Base-by-base conservation (phyloP, 2,888 invertebrate species). In the Metellina segmentata region DNA sequence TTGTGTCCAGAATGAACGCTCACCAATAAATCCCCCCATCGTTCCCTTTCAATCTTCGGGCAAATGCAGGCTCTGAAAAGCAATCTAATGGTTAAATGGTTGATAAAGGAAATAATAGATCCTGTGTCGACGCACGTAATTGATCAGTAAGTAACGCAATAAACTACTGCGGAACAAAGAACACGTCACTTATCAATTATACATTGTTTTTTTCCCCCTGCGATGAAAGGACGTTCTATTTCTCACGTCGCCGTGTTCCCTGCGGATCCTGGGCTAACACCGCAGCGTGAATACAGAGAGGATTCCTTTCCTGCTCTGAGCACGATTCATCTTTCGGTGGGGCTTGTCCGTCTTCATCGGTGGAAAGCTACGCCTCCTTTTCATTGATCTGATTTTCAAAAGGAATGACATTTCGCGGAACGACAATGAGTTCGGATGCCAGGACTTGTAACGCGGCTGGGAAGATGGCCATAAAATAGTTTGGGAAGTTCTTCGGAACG, bases 81-180 rank as follows among this genome's bases (percentile, higher is more conserved):
- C 34, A 34, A 34, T 34, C 34, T 34, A 34, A 34, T 34, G 34
- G 34, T 34, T 34, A 34, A 34, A 34, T 34, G 34, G 34, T 34
- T 34, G 34, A 34, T 34, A 34, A 34, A 34, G 34, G 34, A 34
- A 34, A 34, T 34, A 34, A 34, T 34, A 34, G 34, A 34, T 34
- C 34, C 34, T 34, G 34, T 34, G 34, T 4, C 34, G 34, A 34
- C 74, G 53, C 52, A 79, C 34, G 19, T 79, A 79, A 79, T 51
- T 74, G 83, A 85, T 85, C 83, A 72, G 83, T 53, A 74, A 85
- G 83, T 53, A 85, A 82, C 82, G 71, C 74, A 52, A 74, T 74
- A 85, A 74, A 85, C 74, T 53, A 53, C 77, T 51, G 53, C 61
- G 11, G 79, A 79, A 85, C 83, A 85, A 85, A 74, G 83, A 85